phyloP scores from a whole-genome alignment of 35 echinoderm and acorn worm genomes.

The Ptychodera flava region DNA sequence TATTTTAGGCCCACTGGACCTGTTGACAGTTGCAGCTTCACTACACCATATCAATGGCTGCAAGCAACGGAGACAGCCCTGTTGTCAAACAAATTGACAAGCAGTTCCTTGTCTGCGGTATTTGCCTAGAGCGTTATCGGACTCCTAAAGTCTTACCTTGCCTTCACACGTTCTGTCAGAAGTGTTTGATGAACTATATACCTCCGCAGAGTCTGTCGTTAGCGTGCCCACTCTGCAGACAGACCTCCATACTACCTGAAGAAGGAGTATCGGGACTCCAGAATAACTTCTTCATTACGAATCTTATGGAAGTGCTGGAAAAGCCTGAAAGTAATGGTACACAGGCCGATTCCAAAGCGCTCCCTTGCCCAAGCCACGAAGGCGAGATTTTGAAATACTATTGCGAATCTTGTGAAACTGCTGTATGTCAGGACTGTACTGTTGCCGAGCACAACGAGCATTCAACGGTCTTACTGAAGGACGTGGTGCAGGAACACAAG shows the following conservation, averaged over 20 bases:
- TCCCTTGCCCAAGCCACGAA: slow-evolving; percentile 61
- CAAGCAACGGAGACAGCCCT: slow-evolving; percentile 56
- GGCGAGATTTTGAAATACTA: slow-evolving; percentile 74
- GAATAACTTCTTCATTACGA: slow-evolving; percentile 96
- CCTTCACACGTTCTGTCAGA: slow-evolving; percentile 98
- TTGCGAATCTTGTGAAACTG: slow-evolving; percentile 86
- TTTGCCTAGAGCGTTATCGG: slow-evolving; percentile 91
- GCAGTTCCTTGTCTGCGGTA: slow-evolving; percentile 91
- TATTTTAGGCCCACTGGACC: neutral
- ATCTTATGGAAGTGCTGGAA: slow-evolving; percentile 97
- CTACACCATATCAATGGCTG: slow-evolving; percentile 42
- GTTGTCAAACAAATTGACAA: slow-evolving; percentile 99
- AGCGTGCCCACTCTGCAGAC: slow-evolving; percentile 86
- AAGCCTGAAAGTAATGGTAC: slow-evolving; percentile 82
- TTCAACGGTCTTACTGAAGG: slow-evolving; percentile 58
- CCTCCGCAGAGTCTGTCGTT: slow-evolving; percentile 76
- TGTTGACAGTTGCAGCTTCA: neutral
- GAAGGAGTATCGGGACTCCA: slow-evolving; percentile 83
- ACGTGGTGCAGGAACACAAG: slow-evolving; percentile 94
- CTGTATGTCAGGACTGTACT: slow-evolving; percentile 81
- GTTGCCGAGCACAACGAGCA: slow-evolving; percentile 85
- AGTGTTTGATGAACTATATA: slow-evolving; percentile 93
- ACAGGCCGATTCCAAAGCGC: slow-evolving; percentile 21
- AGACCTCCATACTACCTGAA: slow-evolving; percentile 85
- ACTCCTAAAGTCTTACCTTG: slow-evolving; percentile 90